A percentile compares a stretch with the other conserved stretches of the same genome.
These are phyloP conservation scores for Diabrotica undecimpunctata DNA, from an alignment of 1,140 invertebrate species.

Conservation along the genomic window DNA sequence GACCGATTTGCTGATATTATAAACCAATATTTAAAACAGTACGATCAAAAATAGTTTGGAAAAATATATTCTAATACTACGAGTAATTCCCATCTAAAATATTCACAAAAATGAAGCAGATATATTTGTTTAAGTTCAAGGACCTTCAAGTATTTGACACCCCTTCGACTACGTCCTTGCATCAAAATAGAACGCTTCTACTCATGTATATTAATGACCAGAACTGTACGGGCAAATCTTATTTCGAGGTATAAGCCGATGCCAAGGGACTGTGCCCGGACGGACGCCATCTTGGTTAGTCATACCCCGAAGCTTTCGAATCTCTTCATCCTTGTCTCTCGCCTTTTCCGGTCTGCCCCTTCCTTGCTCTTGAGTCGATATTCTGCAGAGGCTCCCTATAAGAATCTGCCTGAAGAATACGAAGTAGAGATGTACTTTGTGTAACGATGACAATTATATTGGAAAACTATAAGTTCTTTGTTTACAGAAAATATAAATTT, in stretches of 20 bases:
- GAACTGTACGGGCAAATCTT: conserved; percentile 46
- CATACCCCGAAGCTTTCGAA: conserved; percentile 26
- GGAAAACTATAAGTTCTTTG: background rate
- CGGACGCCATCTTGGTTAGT: conserved; percentile 42
- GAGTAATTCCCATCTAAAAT: too few relatives aligned
- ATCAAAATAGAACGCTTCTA: too few relatives aligned
- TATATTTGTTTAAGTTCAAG: too few relatives aligned
- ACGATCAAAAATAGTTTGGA: too few relatives aligned
- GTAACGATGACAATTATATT: background rate
- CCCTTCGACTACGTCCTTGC: too few relatives aligned
- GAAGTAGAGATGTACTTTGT: background rate
- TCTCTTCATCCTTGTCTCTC: conserved; percentile 26
- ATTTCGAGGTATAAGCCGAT: conserved; percentile 47
- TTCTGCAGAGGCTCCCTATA: conserved; percentile 41
- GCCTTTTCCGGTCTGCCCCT: conserved; percentile 25
- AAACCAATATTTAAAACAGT: too few relatives aligned
- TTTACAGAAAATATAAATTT: background rate
- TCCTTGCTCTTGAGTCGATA: conserved; percentile 45
- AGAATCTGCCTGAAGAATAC: conserved; percentile 43
- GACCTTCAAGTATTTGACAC: too few relatives aligned
- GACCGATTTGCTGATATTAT: too few relatives aligned
- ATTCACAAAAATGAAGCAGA: too few relatives aligned
- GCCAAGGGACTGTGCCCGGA: conserved; percentile 42
- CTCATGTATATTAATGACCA: conserved; percentile 40
- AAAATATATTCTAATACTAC: too few relatives aligned